Evolutionary conservation across 1,140 invertebrate genomes (phyloP).

Genomic region (Nephila pilipes): DNA sequence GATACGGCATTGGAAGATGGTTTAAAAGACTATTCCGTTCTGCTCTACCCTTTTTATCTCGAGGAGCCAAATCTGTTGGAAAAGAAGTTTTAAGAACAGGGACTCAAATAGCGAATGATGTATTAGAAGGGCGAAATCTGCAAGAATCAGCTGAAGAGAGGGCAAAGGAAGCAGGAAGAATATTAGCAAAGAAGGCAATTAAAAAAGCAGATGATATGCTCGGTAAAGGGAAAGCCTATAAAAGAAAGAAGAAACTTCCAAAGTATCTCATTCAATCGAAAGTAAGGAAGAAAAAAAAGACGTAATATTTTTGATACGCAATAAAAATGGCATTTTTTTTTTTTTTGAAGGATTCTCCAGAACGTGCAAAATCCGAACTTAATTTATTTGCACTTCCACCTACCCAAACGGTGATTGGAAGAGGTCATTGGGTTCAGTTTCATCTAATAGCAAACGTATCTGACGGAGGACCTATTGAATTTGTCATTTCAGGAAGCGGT

Average conservation of each 20-base stretch:
- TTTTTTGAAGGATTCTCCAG: no score
- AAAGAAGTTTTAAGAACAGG: constrained; percentile 48
- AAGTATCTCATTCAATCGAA: no score
- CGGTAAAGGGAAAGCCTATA: no score
- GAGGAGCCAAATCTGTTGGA: constrained; percentile 24
- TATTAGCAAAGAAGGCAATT: neutral
- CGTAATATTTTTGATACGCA: constrained; percentile 48
- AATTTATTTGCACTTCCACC: constrained; percentile 23
- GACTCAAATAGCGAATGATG: neutral
- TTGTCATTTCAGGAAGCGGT: constrained; percentile 10
- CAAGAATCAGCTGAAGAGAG: constrained; percentile 1
- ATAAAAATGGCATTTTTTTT: constrained; percentile 33
- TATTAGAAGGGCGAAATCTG: constrained; percentile 27
- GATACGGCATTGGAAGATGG: constrained; percentile 1
- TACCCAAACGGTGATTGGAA: constrained; percentile 54
- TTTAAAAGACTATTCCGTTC: constrained; percentile 21
- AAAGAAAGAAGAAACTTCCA: constrained; percentile 55
- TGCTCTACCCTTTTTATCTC: constrained; percentile 18
- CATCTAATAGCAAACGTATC: constrained; percentile 29
- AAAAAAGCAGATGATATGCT: neutral
- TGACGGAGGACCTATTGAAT: constrained; percentile 46
- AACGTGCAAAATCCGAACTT: constrained; percentile 48
- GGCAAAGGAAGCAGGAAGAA: constrained; percentile 36
- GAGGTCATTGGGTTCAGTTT: constrained; percentile 56
- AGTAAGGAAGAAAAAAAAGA: constrained; percentile 12